These are phyloP conservation scores for Pangasius mekongensis DNA, from an alignment of 2,797 vertebrate genomes.

Conservation along the genomic window DNA sequence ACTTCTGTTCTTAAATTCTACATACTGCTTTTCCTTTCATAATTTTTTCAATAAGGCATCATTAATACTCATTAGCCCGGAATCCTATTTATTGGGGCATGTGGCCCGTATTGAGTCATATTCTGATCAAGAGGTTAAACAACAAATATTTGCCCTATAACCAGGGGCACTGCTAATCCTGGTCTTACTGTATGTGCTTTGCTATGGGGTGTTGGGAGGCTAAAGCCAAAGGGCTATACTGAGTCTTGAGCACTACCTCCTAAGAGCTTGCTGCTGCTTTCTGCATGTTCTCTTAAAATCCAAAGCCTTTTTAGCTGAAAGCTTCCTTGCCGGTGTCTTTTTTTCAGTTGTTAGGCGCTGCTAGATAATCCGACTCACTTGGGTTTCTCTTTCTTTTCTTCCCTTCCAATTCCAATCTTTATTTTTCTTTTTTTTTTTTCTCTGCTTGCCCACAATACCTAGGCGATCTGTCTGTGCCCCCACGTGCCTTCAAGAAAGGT, in stretches of 20 bases:
- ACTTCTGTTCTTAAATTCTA: no score
- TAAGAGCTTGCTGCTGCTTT: constrained; percentile 2
- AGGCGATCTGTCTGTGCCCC: constrained; percentile 96
- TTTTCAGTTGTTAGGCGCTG: constrained; percentile 69
- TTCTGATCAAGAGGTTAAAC: no score
- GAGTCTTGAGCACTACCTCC: background rate
- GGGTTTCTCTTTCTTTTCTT: constrained; percentile 70
- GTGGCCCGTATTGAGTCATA: no score
- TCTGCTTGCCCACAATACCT: constrained; percentile 89
- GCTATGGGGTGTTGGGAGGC: background rate
- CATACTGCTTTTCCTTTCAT: background rate
- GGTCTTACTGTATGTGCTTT: background rate
- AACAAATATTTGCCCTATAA: no score
- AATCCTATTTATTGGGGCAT: background rate
- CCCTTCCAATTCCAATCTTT: constrained; percentile 50
- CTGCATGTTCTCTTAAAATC: background rate
- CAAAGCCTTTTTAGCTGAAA: constrained; percentile 50
- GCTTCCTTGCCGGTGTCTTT: constrained; percentile 61
- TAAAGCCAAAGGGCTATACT: no score
- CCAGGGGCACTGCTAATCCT: no score
- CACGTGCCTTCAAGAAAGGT: constrained; percentile 98
- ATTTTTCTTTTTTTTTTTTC: constrained; percentile 52
- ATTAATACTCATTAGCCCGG: background rate
- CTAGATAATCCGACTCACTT: constrained; percentile 74
- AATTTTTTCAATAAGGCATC: background rate